Evolutionary conservation across 2,888 invertebrate genomes (phyloP), one percentile per base, ranked within the genome.

Genomic region (Spatulosminthurus flaviceps): DNA sequence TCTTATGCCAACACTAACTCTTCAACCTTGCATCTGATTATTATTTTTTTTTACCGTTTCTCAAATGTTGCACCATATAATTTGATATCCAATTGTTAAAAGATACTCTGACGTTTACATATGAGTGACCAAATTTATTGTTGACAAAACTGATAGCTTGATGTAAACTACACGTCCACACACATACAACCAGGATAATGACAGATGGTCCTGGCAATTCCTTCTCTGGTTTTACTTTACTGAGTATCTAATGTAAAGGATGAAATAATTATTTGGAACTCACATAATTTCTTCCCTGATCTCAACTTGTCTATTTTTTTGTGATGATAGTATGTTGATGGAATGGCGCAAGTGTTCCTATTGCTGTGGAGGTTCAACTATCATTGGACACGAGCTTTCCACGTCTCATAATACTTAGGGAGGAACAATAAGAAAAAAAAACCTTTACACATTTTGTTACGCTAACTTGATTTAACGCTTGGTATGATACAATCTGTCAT

Each of bases 401-500:
- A 64, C 67, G 11, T 67, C 28, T 67, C 11, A 67, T 22, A 19
- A 19, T 4, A 71, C 34, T n/a, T 5, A 69, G 13, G 4, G n/a
- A 19, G 19, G 21, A n/a, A 69, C 29, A 69, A 21, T n/a, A 19
- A 5, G 21, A 29, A 21, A 69, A 24, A 69, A n/a, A 69, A 26
- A 19, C 70, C 41, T 41, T n/a, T 29, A 41, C 22, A 64, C 24
- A 64, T 34, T 41, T 71, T 22, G 70, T 71, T 71, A 34, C 70
- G 70, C 70, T 71, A 71, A 34, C 70, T 71, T 41, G 70, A 34
- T 71, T 73, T 60, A 72, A 51, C 72, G 72, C 72, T 51, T 42
- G 9, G 72, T 72, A 28, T 72, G 61, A 73, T 73, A 60, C 73
- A 60, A 73, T 73, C 73, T 60, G 73, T 73, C 73, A 73, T 73